Evolutionary conservation across 1,140 invertebrate genomes (phyloP), one percentile per base, ranked within the genome.

Genomic region (Phortica variegata): DNA sequence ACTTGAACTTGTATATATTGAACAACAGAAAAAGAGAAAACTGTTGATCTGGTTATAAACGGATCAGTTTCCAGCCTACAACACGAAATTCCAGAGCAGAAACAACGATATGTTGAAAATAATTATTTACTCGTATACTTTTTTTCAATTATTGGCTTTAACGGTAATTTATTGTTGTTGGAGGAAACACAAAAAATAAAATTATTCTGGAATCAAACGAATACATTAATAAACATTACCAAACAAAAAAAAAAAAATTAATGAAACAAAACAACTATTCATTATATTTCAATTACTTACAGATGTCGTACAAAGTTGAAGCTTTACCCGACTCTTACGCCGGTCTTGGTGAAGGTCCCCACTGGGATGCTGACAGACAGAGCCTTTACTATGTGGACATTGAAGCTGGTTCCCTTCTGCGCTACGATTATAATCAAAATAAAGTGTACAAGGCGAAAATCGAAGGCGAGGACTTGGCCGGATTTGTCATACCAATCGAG

Each of bases 341-440:
- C 6, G 71, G 77, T 33, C 78, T 83, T 50, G 79, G 77, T 9
- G 85, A 87, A 77, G 86, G 78, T 42, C 87, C 82, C 29, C 82
- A 86, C 56, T 91, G 87, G 87, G 84, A 88, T 66, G 72, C 68
- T 19, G 71, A 75, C 12, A 78, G 76, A 2, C 79, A 86, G 53
- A 75, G 79, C 12, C 77, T 90, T 0, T 86, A 84, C 55, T 87
- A 81, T 59, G 85, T 88, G 2, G 87, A 89, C 58, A 83, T 89
- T 41, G 62, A 79, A 34, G 74, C 68, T 1, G 79, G 82, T 9
- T 77, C 77, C 43, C 74, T 89, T 2, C 75, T 83, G 29, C 78
- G 81, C 52, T 82, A 82, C 53, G 76, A 87, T 54, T 80, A 80
- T 19, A 61, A 66, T 2, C 82, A 81, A 9, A 77, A 79, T 51